Evolutionary conservation across 1,140 invertebrate genomes (phyloP), one percentile per base, ranked within the genome.

Genomic region (Probaryconus sp.): DNA sequence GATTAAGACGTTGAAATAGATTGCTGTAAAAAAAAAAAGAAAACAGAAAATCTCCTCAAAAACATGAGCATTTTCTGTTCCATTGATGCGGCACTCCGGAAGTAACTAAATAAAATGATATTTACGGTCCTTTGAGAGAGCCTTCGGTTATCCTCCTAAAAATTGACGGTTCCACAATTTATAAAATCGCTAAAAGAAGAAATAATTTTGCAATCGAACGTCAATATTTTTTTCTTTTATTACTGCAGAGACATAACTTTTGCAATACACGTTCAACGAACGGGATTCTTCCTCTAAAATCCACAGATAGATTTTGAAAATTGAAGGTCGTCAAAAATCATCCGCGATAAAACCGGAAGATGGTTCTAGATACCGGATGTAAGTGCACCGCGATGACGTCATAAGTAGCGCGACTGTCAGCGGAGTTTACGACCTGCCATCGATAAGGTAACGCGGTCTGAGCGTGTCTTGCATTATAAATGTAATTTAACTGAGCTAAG

Each of bases 381-480:
- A 73, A 61, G 37, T 61, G 21, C 3, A 7, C 3, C 21, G 21
- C 7, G 21, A 47, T 42, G 61, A 67, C 40, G 47, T 71, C 63
- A 53, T 64, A 75, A 76, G 70, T 67, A 65, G 48, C 37, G 24
- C 30, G 55, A 42, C 69, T 69, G 70, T 78, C 64, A 45, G 60
- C 58, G 6, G 40, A 40, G 48, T 80, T 82, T 83, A 82, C 53
- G 67, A 63, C 47, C 38, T 5, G 38, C 20, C 56, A 69, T 61
- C 53, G 64, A 69, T 71, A 67, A 73, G 70, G 71, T 55, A 58
- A 72, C 51, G 60, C 74, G 64, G 73, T 53, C 17, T 50, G 65
- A 70, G 79, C 73, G 73, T 78, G 68, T 65, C 37, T 56, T 35
- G 74, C 78, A 74, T 83, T 78, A 73, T 60, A 80, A 81, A 76